Evolutionary conservation across 2,113 vertebrate species (phyloP).

Genomic region (Pollachius pollachius): DNA sequence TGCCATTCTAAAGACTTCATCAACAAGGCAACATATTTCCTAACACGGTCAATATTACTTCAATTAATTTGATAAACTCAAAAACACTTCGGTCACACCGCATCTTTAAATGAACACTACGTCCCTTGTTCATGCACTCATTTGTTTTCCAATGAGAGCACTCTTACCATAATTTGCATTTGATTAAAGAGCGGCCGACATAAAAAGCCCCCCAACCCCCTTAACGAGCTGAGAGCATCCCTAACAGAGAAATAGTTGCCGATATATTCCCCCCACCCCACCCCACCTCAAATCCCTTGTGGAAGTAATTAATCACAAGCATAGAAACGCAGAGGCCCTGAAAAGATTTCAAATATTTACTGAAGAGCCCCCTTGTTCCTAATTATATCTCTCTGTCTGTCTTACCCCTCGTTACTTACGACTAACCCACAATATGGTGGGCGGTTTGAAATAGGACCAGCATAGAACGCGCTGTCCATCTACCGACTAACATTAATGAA

Average conservation of each 20-base stretch:
- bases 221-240: constrained; percentile 33
- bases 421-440: constrained; percentile 80
- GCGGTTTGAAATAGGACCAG: constrained; percentile 73
- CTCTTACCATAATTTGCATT: constrained; percentile 48
- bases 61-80: neutral
- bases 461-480: constrained; percentile 66
- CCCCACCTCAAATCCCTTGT: constrained; percentile 61
- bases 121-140: constrained; percentile 45
- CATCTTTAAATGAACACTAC: constrained; percentile 25
- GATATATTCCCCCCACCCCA: constrained; percentile 30
- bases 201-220: constrained; percentile 38
- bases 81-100: constrained; percentile 9
- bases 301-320: constrained; percentile 91
- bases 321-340: constrained; percentile 70
- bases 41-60: neutral
- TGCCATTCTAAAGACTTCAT: no score
- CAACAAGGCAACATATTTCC: neutral
- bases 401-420: constrained; percentile 95
- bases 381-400: constrained; percentile 95
- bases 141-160: constrained; percentile 38
- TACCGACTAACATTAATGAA: constrained; percentile 86
- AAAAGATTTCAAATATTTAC: constrained; percentile 89
- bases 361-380: constrained; percentile 92
- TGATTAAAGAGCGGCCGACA: constrained; percentile 51
- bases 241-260: constrained; percentile 35